Evolutionary conservation across 2,113 vertebrate genomes (phyloP), one percentile per base, ranked within the genome.

Genomic region (Burhinus oedicnemus): DNA sequence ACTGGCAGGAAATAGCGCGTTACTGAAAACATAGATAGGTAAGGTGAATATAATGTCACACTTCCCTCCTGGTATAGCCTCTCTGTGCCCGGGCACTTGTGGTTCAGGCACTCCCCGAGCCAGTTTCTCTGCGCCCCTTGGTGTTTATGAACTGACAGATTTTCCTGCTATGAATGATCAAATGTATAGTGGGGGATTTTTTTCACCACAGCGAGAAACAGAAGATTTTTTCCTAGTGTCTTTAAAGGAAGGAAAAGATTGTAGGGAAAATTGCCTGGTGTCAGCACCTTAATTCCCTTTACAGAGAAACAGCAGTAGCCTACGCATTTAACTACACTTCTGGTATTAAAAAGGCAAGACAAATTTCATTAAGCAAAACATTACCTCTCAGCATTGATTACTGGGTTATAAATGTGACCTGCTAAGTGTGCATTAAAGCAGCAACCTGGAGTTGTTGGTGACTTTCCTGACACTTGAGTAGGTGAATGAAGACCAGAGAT

Each of bases 361-460:
- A 32, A 83, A 89, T 92, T 80, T 76, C 72, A 54, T 95, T 91
- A 86, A 70, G 84, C 44, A 70, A 85, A 93, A 89, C 62, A 90
- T 89, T 83, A 87, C 52, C 42, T 57, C 82, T 94, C 85, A 54
- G 49, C 49, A 79, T n/a, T 87, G 72, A 83, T 79, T 83, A 81
- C 40, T 1, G 0, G 61, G 60, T 93, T 91, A 86, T 60, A 70
- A 85, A 86, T 69, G 75, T 21, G 25, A 88, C 69, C 79, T 69
- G 55, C 87, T 89, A 88, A 89, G 79, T 8, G 34, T 45, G 54
- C 66, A 64, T 69, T 82, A 94, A 83, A 89, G 87, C 44, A 69
- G 69, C 18, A 71, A 62, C 32, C 27, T 61, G 34, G 29, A 76
- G 62, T 5, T 71, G 47, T 69, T 40, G 40, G 72, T 62, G 74